A percentile compares a stretch with the other conserved stretches of the same genome.
phyloP scores from a whole-genome alignment of 1,140 invertebrate genomes.

The Trypoxylus dichotomus region DNA sequence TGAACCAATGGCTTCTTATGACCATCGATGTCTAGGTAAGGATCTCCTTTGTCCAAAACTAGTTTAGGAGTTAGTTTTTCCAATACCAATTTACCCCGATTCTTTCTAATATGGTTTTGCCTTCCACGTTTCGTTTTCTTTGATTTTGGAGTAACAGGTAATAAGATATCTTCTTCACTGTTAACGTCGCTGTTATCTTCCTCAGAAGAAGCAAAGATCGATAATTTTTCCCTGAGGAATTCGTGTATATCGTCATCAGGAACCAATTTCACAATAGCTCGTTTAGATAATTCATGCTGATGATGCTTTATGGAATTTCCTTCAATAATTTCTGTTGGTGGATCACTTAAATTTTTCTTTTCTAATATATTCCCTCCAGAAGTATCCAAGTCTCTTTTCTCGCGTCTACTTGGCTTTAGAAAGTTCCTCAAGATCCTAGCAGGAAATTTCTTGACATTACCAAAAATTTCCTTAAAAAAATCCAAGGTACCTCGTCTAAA shows the following conservation, averaged over 20 bases:
- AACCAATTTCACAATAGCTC: background rate
- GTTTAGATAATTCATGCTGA: background rate
- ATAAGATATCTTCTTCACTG: background rate
- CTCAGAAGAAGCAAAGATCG: background rate
- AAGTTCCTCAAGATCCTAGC: background rate
- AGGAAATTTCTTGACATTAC: background rate
- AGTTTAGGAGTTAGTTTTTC: background rate
- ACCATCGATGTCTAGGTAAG: background rate
- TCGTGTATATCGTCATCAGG: background rate
- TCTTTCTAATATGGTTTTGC: background rate
- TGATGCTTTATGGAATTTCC: background rate
- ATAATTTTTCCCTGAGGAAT: slow-evolving; percentile 12
- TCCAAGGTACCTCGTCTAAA: background rate
- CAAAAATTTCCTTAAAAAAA: background rate
- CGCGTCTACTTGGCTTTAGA: background rate
- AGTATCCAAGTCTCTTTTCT: background rate
- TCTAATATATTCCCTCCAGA: background rate
- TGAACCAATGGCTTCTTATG: background rate
- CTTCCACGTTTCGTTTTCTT: background rate
- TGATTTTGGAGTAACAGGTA: background rate
- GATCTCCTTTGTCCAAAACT: background rate
- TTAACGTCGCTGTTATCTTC: background rate
- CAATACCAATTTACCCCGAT: background rate
- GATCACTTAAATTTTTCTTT: background rate
- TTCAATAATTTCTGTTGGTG: background rate